These are phyloP conservation scores for Aporrectodea caliginosa DNA, from an alignment of 1,140 invertebrate species.

Conservation along the genomic window DNA sequence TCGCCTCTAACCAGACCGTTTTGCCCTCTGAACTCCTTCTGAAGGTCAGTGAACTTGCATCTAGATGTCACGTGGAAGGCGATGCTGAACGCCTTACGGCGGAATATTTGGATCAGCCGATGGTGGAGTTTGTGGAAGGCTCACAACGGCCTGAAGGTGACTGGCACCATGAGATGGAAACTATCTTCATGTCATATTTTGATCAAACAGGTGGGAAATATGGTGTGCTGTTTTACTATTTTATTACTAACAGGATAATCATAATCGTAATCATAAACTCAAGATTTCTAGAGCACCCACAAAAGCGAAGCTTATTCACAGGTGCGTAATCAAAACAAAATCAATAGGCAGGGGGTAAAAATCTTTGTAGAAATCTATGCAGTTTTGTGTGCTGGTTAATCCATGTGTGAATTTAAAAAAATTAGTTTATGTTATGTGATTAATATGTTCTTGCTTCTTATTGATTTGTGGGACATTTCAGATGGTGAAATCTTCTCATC, in stretches of 20 bases:
- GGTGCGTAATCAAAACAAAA: too few species aligned
- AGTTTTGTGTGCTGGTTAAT: too few species aligned
- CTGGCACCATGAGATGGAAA: neutral
- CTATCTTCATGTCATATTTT: too few species aligned
- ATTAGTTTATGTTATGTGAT: neutral
- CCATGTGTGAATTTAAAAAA: neutral
- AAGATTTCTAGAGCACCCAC: too few species aligned
- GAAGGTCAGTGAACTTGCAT: neutral
- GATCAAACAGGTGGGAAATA: too few species aligned
- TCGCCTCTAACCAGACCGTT: neutral
- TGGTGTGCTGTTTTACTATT: too few species aligned
- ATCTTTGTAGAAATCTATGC: too few species aligned
- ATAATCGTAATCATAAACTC: too few species aligned
- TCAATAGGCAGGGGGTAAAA: too few species aligned
- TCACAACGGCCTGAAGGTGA: neutral
- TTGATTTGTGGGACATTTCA: neutral
- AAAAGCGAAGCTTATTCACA: too few species aligned
- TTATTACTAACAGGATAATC: too few species aligned
- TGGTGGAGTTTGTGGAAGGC: neutral
- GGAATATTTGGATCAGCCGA: neutral
- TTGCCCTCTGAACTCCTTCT: neutral
- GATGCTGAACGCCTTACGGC: neutral
- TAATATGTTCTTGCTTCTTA: neutral
- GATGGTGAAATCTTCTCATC: neutral
- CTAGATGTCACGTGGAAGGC: neutral